Conservation (phyloP, 1,140 invertebrate genomes). For the Polyergus mexicanus region DNA sequence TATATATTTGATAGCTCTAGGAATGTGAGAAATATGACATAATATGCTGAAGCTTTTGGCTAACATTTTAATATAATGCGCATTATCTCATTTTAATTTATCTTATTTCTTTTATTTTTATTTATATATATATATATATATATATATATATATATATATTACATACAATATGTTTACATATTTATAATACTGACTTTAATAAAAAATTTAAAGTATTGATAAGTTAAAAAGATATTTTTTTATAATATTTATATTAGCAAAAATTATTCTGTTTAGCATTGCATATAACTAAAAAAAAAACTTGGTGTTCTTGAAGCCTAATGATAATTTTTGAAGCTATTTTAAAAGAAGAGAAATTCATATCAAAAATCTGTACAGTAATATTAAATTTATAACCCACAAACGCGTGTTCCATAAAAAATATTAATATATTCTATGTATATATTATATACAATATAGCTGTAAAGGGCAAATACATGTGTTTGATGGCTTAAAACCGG, state of each 20-base stretch:
- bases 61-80: not conserved
- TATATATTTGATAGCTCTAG: conserved; percentile 11
- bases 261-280: not conserved
- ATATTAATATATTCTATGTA: conserved; percentile 13
- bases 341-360: not conserved
- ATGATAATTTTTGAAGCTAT: not conserved
- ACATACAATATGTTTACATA: too few species aligned
- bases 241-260: not conserved
- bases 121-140: not conserved
- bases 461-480: too few species aligned
- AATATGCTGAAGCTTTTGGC: not conserved
- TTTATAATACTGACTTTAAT: not conserved
- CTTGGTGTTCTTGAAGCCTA: not conserved
- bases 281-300: not conserved
- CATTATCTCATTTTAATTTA: not conserved
- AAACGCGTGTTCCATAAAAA: not conserved
- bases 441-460: too few species aligned
- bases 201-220: not conserved
- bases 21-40: not conserved
- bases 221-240: not conserved
- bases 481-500: too few species aligned
- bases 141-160: not conserved
- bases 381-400: not conserved
- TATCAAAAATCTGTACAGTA: not conserved
- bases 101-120: not conserved